Conservation (phyloP, 2,797 vertebrate species). For the Caiman crocodilus region DNA sequence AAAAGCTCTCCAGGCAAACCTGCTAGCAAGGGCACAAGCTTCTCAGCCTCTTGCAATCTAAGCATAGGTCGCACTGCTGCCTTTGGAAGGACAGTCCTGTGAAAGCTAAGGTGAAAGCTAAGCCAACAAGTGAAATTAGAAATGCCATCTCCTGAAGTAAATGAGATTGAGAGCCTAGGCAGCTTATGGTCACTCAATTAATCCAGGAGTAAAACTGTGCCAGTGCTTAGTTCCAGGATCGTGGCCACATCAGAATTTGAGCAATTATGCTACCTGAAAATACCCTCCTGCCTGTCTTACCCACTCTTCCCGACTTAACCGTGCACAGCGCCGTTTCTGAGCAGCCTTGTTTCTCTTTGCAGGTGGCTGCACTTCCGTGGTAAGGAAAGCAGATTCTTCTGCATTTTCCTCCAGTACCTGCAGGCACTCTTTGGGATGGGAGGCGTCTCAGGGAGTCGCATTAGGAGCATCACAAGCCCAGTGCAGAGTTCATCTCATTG, state of each 20-base stretch:
- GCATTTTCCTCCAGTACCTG: rapidly evolving
- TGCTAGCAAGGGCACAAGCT: background rate
- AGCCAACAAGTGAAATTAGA: background rate
- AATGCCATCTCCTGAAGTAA: background rate
- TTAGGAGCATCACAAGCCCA: rapidly evolving
- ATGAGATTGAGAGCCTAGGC: too few species aligned
- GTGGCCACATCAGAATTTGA: background rate
- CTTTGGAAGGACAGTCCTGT: background rate
- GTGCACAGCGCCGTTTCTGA: background rate
- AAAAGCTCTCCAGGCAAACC: background rate
- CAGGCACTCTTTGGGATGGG: background rate
- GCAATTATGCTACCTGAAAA: background rate
- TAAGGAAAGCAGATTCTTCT: background rate
- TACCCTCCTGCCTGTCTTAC: background rate
- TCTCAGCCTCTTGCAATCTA: background rate
- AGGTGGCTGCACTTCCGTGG: rapidly evolving
- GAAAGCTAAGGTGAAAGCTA: background rate
- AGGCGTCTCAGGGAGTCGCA: rapidly evolving
- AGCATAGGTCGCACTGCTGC: background rate
- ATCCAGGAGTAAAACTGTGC: background rate
- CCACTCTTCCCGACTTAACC: background rate
- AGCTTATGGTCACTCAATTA: background rate
- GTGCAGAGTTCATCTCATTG: background rate
- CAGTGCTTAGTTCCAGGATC: background rate
- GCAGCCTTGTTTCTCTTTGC: background rate